A percentile compares a stretch with the other conserved stretches of the same genome.
Conservation (phyloP, 2,888 invertebrate genomes). For the Mimachlamys varia region DNA sequence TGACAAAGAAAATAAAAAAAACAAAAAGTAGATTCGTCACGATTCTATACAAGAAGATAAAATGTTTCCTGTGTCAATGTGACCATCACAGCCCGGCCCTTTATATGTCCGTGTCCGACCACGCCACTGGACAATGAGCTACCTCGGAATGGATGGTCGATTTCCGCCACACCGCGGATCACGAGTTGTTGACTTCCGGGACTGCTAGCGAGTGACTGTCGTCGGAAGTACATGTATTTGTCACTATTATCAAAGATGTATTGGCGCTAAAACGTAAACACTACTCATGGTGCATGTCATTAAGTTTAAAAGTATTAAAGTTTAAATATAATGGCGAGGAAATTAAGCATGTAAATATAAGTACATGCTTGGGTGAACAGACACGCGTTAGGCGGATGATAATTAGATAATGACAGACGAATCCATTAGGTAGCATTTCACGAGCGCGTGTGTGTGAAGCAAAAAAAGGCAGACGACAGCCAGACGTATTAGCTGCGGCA, state of each 20-base stretch:
- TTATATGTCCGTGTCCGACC: no score
- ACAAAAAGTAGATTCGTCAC: neutral
- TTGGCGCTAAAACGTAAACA: neutral
- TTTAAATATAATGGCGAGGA: neutral
- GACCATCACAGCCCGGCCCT: no score
- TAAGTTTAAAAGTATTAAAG: neutral
- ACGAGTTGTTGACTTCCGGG: neutral
- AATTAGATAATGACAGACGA: neutral
- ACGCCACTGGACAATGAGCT: neutral
- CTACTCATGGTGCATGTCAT: neutral
- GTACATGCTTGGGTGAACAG: neutral
- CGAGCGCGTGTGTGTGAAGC: neutral
- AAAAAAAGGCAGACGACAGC: neutral
- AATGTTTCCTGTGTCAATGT: no score
- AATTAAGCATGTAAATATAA: neutral
- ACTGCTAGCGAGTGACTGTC: neutral
- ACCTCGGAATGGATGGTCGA: neutral
- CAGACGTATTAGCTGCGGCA: neutral
- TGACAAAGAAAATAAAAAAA: neutral
- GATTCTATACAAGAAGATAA: no score
- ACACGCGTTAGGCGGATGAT: neutral
- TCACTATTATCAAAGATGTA: neutral
- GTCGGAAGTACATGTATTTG: neutral
- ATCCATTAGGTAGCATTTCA: neutral
- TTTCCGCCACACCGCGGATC: neutral